Percentiles rank a stretch among this genome's conserved stretches.
phyloP scores from a whole-genome alignment of 2,888 invertebrate species.

The Acronicta aceris region DNA sequence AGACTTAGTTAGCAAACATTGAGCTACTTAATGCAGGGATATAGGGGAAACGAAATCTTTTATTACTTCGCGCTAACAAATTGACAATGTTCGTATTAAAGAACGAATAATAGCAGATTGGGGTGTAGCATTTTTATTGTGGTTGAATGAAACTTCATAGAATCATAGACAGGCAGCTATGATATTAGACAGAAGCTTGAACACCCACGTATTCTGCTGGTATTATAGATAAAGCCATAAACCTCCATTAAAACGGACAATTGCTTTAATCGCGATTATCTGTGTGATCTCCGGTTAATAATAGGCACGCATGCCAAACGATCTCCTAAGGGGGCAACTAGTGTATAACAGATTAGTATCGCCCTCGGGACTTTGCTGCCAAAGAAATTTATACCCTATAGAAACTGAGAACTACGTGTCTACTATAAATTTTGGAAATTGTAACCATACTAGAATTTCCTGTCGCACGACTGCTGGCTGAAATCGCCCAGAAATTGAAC shows the following conservation, averaged over 20 bases:
- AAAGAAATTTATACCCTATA: slow-evolving; percentile 39
- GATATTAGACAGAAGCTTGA: background rate
- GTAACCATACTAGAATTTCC: background rate
- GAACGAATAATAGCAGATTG: slow-evolving; percentile 39
- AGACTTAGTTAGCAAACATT: slow-evolving; percentile 79
- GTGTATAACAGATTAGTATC: slow-evolving; percentile 38
- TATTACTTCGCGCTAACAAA: slow-evolving; percentile 60
- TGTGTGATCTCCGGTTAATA: slow-evolving; percentile 36
- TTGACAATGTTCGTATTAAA: slow-evolving; percentile 54
- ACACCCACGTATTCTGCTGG: background rate
- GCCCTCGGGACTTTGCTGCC: slow-evolving; percentile 24
- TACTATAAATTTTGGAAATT: background rate
- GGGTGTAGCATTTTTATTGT: slow-evolving; percentile 22
- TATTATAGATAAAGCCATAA: slow-evolving; percentile 2
- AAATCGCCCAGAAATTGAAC: too few relatives aligned
- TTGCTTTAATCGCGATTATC: slow-evolving; percentile 29
- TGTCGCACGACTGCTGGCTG: background rate
- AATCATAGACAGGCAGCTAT: slow-evolving; percentile 4
- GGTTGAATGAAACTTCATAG: slow-evolving; percentile 16
- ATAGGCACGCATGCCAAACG: slow-evolving; percentile 22
- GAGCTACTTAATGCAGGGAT: slow-evolving; percentile 75
- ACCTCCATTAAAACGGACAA: slow-evolving; percentile 28
- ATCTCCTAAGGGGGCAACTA: slow-evolving; percentile 41
- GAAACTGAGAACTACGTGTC: slow-evolving; percentile 20
- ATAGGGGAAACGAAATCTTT: slow-evolving; percentile 63